Conservation (phyloP, 2,888 invertebrate genomes). For the Diaprepes abbreviatus region DNA sequence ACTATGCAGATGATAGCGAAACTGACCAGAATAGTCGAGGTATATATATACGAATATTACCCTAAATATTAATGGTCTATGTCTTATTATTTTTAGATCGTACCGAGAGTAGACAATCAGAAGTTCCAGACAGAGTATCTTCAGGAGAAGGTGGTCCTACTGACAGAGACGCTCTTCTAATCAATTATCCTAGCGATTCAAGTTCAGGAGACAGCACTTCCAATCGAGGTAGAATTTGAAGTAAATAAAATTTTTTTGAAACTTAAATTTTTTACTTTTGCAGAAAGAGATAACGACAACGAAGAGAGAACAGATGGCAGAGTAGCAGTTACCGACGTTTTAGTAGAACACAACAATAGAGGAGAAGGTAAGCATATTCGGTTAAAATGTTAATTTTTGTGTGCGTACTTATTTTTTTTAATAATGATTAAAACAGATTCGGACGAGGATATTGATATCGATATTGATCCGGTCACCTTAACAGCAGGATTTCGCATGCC, state of each 20-base stretch:
- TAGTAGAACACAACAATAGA: slow-evolving; percentile 32
- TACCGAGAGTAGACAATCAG: slow-evolving; percentile 9
- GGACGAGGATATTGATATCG: slow-evolving; percentile 40
- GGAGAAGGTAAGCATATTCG: slow-evolving; percentile 31
- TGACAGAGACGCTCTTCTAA: slow-evolving; percentile 6
- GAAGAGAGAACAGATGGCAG: neutral
- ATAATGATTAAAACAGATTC: slow-evolving; percentile 33
- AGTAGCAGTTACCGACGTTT: slow-evolving; percentile 32
- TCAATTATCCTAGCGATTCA: slow-evolving; percentile 41
- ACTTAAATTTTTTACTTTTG: neutral
- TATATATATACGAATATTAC: too few species aligned
- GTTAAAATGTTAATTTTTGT: neutral
- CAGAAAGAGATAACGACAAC: slow-evolving; percentile 1
- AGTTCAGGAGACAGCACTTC: slow-evolving; percentile 39
- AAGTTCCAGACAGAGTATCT: slow-evolving; percentile 13
- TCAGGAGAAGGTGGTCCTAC: slow-evolving; percentile 12
- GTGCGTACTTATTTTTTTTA: slow-evolving; percentile 4
- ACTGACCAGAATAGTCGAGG: slow-evolving; percentile 34
- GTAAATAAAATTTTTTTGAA: neutral
- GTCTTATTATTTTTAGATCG: neutral
- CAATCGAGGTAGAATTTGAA: slow-evolving; percentile 32
- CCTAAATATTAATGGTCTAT: neutral
- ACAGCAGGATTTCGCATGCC: slow-evolving; percentile 34
- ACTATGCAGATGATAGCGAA: slow-evolving; percentile 30
- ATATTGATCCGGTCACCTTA: slow-evolving; percentile 35